Evolutionary conservation across 2,888 invertebrate species (phyloP), one percentile per base, ranked within the genome.

Genomic region (Epinotia ramella): DNA sequence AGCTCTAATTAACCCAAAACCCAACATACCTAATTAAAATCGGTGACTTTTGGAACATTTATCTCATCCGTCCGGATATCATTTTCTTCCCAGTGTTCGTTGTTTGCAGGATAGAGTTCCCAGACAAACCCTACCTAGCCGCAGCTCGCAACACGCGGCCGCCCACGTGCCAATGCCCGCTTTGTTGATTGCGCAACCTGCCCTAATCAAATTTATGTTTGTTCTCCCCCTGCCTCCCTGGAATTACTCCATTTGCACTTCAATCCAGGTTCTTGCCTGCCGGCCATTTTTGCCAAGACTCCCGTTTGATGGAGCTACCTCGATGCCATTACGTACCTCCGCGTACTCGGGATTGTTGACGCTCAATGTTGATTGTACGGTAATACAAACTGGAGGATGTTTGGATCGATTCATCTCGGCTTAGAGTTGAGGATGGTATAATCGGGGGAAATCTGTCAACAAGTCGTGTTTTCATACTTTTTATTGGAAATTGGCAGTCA

Each of bases 181-280:
- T 80, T 84, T 86, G 91, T 88, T 92, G 92, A 92, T 92, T 92
- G 90, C 88, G 79, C 81, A 92, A 92, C 92, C 90, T 91, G 91
- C 88, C 88, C 88, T 89, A 91, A 91, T 91, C 91, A 88, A 89
- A 91, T 93, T 93, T 92, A 91, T 93, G 92, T 92, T 92, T 92
- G 92, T 88, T 90, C 89, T 67, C 77, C 76, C 78, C 78, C 75
- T 73, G 68, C 66, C 77, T 57, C 79, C 81, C 77, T 80, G 84
- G 88, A 91, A 93, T 92, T 88, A 93, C 90, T 93, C 92, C 91
- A 93, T 93, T 93, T 93, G 89, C 93, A 93, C 93, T 93, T 93
- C 88, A 93, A 93, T 89, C 91, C 93, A 92, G 92, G 92, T 92
- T 90, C 87, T 85, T 88, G 90, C 87, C 93, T 89, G 89, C 89